Conservation (phyloP, 2,113 vertebrate genomes). For the Egretta garzetta region DNA sequence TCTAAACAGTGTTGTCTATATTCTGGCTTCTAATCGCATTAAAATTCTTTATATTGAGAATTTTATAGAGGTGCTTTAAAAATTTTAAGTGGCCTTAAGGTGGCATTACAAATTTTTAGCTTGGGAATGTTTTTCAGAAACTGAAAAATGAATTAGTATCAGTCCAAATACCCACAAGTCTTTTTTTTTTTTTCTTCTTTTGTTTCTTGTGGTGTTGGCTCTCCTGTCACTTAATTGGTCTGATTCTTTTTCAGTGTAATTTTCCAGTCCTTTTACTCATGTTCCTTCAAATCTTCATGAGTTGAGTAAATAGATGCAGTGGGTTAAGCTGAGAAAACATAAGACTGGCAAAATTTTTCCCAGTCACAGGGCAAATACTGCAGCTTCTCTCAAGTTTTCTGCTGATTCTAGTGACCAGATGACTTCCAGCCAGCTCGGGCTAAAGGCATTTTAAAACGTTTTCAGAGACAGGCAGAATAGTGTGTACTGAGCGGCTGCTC, state of each 20-base stretch:
- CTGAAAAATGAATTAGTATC: background rate
- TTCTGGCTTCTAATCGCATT: background rate
- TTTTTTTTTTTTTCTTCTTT: background rate
- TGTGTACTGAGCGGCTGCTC: background rate
- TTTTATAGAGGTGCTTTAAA: background rate
- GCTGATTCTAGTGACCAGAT: background rate
- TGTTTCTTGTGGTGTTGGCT: background rate
- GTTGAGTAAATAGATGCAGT: background rate
- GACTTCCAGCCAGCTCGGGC: background rate
- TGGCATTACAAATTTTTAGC: background rate
- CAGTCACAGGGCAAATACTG: background rate
- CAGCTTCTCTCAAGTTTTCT: background rate
- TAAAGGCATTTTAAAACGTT: background rate
- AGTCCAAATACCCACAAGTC: background rate
- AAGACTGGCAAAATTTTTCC: conserved; percentile 3
- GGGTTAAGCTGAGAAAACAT: background rate
- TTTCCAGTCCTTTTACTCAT: conserved; percentile 10
- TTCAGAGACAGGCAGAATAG: background rate
- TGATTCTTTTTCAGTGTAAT: background rate
- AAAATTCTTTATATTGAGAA: background rate
- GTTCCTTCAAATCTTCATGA: background rate
- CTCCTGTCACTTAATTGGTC: background rate
- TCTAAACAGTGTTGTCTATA: background rate
- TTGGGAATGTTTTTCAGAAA: background rate
- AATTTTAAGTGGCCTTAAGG: background rate